These are phyloP conservation scores for Orthosia cruda DNA, from an alignment of 2,888 invertebrate genomes.

Conservation along the genomic window DNA sequence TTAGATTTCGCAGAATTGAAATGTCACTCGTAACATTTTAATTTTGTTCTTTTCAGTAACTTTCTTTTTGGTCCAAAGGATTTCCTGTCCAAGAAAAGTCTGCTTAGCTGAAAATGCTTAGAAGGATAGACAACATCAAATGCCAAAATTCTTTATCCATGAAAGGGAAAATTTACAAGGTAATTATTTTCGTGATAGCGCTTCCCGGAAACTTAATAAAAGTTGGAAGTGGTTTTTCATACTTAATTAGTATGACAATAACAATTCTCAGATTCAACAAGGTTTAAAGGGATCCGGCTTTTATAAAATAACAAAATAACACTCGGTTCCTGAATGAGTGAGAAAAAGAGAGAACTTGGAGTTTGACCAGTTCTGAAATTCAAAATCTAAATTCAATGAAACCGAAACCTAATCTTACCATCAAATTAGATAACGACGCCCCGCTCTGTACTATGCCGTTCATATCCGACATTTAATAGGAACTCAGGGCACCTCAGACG, in stretches of 20 bases:
- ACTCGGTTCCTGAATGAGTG: too few relatives aligned
- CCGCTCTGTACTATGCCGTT: background rate
- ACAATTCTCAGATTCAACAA: too few relatives aligned
- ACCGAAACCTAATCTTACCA: background rate
- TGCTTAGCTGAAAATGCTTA: background rate
- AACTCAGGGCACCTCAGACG: background rate
- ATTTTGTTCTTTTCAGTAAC: background rate
- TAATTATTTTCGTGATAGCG: background rate
- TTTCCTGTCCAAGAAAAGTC: background rate
- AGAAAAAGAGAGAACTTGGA: too few relatives aligned
- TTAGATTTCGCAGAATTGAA: background rate
- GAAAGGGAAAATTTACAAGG: background rate
- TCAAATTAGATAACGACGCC: conserved; percentile 2
- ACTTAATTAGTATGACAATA: too few relatives aligned
- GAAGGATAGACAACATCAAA: background rate
- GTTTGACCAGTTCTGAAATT: too few relatives aligned
- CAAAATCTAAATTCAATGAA: too few relatives aligned
- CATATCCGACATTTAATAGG: conserved; percentile 7
- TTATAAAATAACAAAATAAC: too few relatives aligned
- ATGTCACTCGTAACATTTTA: background rate
- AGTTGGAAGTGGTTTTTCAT: too few relatives aligned
- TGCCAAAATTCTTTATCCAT: background rate
- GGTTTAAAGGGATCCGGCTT: too few relatives aligned
- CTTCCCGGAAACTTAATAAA: background rate
- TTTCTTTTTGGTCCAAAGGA: background rate